Percentiles rank a stretch among this genome's conserved stretches.
Evolutionary conservation across 2,797 vertebrate genomes (phyloP).

Genomic region (Silurus lanzhouensis): DNA sequence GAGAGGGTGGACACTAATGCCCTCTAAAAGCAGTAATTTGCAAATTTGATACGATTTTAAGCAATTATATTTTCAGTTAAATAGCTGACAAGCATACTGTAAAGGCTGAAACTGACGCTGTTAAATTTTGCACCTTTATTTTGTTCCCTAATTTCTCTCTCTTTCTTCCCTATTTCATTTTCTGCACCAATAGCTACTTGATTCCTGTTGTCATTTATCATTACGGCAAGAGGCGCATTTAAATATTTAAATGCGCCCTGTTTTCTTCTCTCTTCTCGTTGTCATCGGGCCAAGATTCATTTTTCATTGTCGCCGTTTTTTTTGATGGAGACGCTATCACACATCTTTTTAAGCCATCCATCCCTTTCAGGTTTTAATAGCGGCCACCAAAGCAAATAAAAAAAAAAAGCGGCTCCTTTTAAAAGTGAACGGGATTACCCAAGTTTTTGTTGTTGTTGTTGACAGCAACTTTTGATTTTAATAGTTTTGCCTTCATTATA

Average conservation of each 20-base stretch:
- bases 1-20: conserved; percentile 41
- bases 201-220: conserved; percentile 83
- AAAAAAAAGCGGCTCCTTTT: conserved; percentile 58
- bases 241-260: conserved; percentile 79
- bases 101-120: conserved; percentile 53
- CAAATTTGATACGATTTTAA: conserved; percentile 48
- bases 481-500: conserved; percentile 69
- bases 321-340: conserved; percentile 79
- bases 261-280: conserved; percentile 68
- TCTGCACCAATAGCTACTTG: conserved; percentile 82
- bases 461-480: conserved; percentile 81
- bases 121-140: conserved; percentile 51
- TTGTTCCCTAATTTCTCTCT: conserved; percentile 56
- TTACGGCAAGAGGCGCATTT: conserved; percentile 73
- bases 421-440: conserved; percentile 73
- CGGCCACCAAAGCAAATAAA: conserved; percentile 52
- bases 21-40: conserved; percentile 46
- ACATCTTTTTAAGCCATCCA: conserved; percentile 72
- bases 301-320: conserved; percentile 73
- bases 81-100: conserved; percentile 57
- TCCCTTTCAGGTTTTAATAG: conserved; percentile 81
- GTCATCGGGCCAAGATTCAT: conserved; percentile 73
- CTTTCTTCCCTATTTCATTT: conserved; percentile 75
- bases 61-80: conserved; percentile 55
- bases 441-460: conserved; percentile 70